Evolutionary conservation across 2,888 invertebrate species (phyloP).

Genomic region (Thereva unica): DNA sequence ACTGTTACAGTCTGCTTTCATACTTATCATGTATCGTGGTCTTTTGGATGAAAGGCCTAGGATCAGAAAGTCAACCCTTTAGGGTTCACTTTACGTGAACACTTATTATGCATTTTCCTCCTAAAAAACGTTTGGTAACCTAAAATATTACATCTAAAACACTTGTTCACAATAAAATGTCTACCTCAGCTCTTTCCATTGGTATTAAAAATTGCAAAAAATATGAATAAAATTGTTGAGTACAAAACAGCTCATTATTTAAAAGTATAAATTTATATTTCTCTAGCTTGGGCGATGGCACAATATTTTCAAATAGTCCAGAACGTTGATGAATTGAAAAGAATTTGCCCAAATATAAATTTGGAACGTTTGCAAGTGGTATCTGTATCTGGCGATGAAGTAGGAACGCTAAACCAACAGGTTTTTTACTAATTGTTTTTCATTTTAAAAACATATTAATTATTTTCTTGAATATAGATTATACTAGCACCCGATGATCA

Average conservation of each 20-base stretch:
- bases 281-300: slow-evolving; percentile 61
- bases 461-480: slow-evolving; percentile 44
- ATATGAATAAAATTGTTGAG: too few relatives aligned
- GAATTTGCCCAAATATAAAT: slow-evolving; percentile 67
- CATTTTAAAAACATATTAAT: neutral
- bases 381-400: slow-evolving; percentile 51
- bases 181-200: too few relatives aligned
- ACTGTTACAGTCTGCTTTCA: too few relatives aligned
- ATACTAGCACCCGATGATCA: slow-evolving; percentile 53
- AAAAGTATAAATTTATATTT: neutral
- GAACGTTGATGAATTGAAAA: slow-evolving; percentile 67
- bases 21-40: too few relatives aligned
- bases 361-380: slow-evolving; percentile 58
- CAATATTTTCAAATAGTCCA: slow-evolving; percentile 71
- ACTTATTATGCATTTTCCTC: too few relatives aligned
- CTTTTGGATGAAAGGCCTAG: too few relatives aligned
- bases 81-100: too few relatives aligned
- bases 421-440: slow-evolving; percentile 11
- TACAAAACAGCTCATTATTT: neutral
- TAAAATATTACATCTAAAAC: too few relatives aligned
- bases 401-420: slow-evolving; percentile 46
- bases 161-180: too few relatives aligned
- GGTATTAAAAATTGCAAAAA: too few relatives aligned
- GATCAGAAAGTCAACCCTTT: too few relatives aligned
- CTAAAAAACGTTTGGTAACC: too few relatives aligned